A percentile compares a stretch with the other conserved stretches of the same genome.
Evolutionary conservation across 2,113 vertebrate genomes (phyloP).

Genomic region (Vulpes lagopus): DNA sequence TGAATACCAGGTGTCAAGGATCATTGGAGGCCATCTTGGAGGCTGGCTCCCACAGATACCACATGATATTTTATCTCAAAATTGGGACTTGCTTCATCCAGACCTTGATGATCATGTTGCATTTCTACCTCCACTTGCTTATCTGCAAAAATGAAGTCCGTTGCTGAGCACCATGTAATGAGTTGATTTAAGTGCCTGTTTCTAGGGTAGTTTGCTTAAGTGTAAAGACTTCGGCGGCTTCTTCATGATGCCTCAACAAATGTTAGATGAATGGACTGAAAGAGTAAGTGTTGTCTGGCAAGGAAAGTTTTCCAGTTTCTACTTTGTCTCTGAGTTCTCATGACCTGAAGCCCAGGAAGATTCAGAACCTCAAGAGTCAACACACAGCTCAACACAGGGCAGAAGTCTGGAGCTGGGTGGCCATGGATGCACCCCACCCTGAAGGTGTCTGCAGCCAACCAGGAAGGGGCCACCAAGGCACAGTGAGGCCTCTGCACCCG

Average conservation of each 20-base stretch:
- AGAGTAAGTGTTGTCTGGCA: not conserved
- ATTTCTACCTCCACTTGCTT: not conserved
- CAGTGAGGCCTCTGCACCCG: not conserved
- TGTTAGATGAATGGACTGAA: fast-evolving
- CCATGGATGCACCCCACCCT: no score
- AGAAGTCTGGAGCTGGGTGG: not conserved
- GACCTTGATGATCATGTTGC: no score
- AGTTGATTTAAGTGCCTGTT: not conserved
- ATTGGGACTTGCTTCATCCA: not conserved
- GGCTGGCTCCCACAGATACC: not conserved
- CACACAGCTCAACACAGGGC: not conserved
- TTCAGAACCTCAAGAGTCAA: not conserved
- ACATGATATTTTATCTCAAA: not conserved
- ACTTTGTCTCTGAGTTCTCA: not conserved
- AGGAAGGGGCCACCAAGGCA: not conserved
- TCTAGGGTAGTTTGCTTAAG: not conserved
- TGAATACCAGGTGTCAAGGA: not conserved
- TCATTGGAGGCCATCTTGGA: not conserved
- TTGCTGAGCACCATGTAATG: fast-evolving
- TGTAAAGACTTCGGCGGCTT: not conserved
- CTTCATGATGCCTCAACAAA: not conserved
- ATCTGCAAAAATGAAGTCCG: not conserved
- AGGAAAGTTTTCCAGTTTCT: not conserved
- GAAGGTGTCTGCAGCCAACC: not conserved
- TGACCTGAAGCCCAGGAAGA: not conserved